Base-by-base conservation (phyloP, 2,888 invertebrate genomes). In the Thelaira solivaga region DNA sequence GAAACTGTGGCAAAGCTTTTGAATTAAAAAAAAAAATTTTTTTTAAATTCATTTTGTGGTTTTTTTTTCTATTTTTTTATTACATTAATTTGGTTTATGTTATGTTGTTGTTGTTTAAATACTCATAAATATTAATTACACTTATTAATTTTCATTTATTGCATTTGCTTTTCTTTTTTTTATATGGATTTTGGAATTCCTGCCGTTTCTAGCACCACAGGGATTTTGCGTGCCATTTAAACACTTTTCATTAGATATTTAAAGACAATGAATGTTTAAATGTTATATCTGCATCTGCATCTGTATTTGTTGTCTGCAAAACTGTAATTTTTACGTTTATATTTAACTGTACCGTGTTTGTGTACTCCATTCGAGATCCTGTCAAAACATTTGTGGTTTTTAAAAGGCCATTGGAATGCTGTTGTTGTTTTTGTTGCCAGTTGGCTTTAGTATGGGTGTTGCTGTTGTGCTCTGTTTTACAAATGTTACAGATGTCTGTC, bases 81-180 rank as follows among this genome's bases (percentile, higher is more conserved):
- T 39, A 7, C 4, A n/a, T 8, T 34, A 4, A 34, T 34, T 34
- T 8, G n/a, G 24, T 34, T 43, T 24, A n/a, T 51, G 43, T 31
- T 18, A 7, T 45, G 43, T 57, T 75, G 39, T 6, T n/a, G 20
- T 36, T 49, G 43, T 67, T 80, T 71, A 71, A 68, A 57, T 80
- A 51, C 71, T 77, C 69, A 71, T 74, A 74, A 74, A 74, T 80
- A 77, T 80, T 77, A 77, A 77, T 80, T 80, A 74, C 69, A 59
- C 62, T 74, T 74, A 71, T 80, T 74, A 62, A 74, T 76, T 73
- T 65, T 53, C 57, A 73, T 64, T 69, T 69, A 49, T 57, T 36
- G 31, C 55, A 36, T 24, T 68, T 41, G 22, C 57, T 18, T 74
- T 47, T 49, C 5, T 20, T 47, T 24, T 45, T 18, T 73, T 57